Evolutionary conservation across 2,113 vertebrate species (phyloP).

Genomic region (Varanus salvator): DNA sequence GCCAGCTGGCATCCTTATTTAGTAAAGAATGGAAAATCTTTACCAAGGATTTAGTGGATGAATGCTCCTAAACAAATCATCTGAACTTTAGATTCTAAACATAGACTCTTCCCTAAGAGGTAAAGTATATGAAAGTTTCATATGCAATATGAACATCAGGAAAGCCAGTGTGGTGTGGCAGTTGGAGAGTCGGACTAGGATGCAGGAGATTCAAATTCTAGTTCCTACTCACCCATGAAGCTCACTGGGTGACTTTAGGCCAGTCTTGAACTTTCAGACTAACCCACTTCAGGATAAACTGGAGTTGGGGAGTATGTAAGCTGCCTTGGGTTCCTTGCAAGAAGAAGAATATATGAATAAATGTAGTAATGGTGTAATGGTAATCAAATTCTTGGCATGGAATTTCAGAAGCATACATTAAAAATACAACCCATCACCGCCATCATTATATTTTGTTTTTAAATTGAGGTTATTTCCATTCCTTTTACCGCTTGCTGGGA

Average conservation of each 20-base stretch:
- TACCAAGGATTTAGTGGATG: neutral
- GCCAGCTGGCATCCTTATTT: neutral
- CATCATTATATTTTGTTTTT: neutral
- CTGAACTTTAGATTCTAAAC: neutral
- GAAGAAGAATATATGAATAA: no score
- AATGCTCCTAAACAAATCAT: neutral
- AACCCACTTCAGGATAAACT: no score
- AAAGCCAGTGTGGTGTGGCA: neutral
- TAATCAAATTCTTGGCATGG: neutral
- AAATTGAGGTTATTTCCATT: neutral
- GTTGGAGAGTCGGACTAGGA: no score
- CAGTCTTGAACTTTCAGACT: no score
- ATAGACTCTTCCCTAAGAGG: neutral
- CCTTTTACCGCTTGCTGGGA: neutral
- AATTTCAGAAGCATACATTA: neutral
- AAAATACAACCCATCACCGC: conserved; percentile 1
- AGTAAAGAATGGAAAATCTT: neutral
- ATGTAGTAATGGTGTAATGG: no score
- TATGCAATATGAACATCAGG: neutral
- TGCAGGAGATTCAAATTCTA: no score
- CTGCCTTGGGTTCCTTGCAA: no score
- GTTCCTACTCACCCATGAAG: no score
- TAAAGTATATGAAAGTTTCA: neutral
- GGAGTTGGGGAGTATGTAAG: no score
- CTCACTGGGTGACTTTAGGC: no score